Conservation (phyloP, 2,113 vertebrate genomes). For the Xyliphius kryptos region DNA sequence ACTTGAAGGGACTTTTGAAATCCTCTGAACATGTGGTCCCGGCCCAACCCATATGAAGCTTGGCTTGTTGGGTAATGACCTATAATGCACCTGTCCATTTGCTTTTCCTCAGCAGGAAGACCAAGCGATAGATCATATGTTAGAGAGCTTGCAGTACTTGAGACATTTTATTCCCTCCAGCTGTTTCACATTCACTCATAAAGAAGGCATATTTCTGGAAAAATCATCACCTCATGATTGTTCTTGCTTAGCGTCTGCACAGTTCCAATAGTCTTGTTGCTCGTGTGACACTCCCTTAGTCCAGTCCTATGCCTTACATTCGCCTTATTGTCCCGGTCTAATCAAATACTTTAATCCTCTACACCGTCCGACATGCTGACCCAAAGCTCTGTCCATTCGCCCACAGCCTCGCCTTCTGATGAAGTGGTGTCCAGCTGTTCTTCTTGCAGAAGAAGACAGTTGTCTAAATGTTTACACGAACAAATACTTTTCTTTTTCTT, state of each 20-base stretch:
- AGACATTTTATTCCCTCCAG: slow-evolving; percentile 58
- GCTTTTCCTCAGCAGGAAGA: slow-evolving; percentile 30
- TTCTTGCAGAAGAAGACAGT: slow-evolving; percentile 68
- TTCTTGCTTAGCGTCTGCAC: slow-evolving; percentile 48
- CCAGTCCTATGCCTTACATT: slow-evolving; percentile 32
- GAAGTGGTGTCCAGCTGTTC: slow-evolving; percentile 64
- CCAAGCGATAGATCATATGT: background rate
- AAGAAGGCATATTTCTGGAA: slow-evolving; percentile 58
- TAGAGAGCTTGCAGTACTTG: slow-evolving; percentile 35
- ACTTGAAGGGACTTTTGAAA: background rate
- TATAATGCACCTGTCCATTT: slow-evolving; percentile 51
- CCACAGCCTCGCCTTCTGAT: slow-evolving; percentile 48
- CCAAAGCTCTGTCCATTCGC: slow-evolving; percentile 52
- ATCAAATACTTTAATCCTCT: slow-evolving; percentile 6
- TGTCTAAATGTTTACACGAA: slow-evolving; percentile 72
- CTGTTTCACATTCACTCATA: slow-evolving; percentile 57
- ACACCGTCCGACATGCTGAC: slow-evolving; percentile 45
- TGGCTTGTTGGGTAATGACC: background rate
- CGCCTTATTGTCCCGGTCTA: slow-evolving; percentile 41
- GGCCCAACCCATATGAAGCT: slow-evolving; percentile 10
- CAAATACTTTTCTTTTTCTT: slow-evolving; percentile 62
- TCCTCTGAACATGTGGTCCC: background rate
- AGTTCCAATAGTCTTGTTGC: slow-evolving; percentile 47
- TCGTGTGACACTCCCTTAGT: slow-evolving; percentile 33
- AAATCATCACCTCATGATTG: slow-evolving; percentile 57